phyloP scores from a whole-genome alignment of 2,797 vertebrate species.

The Myripristis murdjan region DNA sequence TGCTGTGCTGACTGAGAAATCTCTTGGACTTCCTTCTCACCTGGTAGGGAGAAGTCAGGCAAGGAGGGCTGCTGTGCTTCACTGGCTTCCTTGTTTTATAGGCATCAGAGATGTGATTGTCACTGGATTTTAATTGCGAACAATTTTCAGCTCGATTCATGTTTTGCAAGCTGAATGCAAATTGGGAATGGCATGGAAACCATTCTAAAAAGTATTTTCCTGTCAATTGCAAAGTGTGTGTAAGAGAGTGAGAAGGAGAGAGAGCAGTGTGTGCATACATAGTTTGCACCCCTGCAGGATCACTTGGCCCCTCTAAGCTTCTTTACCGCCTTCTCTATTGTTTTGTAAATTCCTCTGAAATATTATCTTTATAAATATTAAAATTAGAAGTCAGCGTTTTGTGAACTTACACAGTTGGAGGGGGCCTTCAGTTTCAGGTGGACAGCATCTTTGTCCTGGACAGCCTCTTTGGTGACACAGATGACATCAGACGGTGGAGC shows the following conservation, averaged over 20 bases:
- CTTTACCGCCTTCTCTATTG: background rate
- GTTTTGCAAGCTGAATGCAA: conserved; percentile 18
- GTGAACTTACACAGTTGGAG: conserved; percentile 83
- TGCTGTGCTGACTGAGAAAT: conserved; percentile 18
- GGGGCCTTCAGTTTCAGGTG: conserved; percentile 76
- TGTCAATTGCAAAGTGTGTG: background rate
- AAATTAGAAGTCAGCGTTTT: background rate
- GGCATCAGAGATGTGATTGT: conserved; percentile 10
- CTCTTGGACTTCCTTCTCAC: conserved; percentile 12
- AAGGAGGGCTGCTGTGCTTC: background rate
- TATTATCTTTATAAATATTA: background rate
- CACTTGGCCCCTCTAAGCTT: background rate
- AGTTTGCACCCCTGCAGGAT: background rate
- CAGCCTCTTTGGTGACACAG: conserved; percentile 78
- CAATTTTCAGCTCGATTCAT: conserved; percentile 21
- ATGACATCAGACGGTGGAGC: conserved; percentile 65
- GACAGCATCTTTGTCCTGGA: conserved; percentile 79
- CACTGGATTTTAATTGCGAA: conserved; percentile 10
- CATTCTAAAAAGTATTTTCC: background rate
- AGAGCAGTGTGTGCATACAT: background rate
- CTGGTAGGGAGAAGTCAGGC: conserved; percentile 2
- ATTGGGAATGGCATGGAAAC: conserved; percentile 24
- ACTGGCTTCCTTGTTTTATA: conserved; percentile 24
- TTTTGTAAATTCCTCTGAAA: background rate
- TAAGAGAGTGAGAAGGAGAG: background rate